Percentiles rank a stretch among this genome's conserved stretches.
Conservation (phyloP, 1,140 invertebrate species). For the Halictus rubicundus region DNA sequence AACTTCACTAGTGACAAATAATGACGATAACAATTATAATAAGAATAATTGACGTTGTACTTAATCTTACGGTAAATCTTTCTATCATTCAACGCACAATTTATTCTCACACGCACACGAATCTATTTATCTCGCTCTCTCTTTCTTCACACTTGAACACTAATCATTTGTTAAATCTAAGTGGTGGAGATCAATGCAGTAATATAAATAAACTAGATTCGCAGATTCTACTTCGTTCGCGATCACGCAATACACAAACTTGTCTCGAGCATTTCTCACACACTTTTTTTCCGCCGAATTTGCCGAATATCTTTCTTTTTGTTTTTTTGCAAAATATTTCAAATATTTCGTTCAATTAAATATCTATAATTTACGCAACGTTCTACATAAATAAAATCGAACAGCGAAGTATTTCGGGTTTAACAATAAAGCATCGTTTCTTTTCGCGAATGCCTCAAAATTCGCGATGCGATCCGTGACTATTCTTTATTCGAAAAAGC, state of each 20-base stretch:
- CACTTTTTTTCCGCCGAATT: not conserved
- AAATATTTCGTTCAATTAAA: not conserved
- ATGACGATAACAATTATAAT: constrained; percentile 29
- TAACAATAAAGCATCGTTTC: not conserved
- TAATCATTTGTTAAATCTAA: constrained; percentile 25
- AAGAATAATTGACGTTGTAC: constrained; percentile 51
- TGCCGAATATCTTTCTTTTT: constrained; percentile 1
- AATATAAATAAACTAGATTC: constrained; percentile 24
- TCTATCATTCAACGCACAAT: constrained; percentile 14
- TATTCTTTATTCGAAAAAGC: not conserved
- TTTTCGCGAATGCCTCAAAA: not conserved
- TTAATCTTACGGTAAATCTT: constrained; percentile 40
- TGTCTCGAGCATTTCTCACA: constrained; percentile 22
- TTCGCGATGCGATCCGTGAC: not conserved
- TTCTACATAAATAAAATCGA: not conserved
- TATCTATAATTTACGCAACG: no score
- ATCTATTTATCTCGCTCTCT: no score
- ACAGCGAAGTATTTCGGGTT: not conserved
- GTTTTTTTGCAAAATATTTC: not conserved
- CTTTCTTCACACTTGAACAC: not conserved
- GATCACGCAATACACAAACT: not conserved
- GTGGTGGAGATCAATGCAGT: constrained; percentile 18
- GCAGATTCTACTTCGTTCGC: not conserved
- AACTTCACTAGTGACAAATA: constrained; percentile 18
- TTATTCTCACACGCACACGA: not conserved